These are phyloP conservation scores for Hycleus cichorii DNA, from an alignment of 1,140 invertebrate species.

Conservation along the genomic window DNA sequence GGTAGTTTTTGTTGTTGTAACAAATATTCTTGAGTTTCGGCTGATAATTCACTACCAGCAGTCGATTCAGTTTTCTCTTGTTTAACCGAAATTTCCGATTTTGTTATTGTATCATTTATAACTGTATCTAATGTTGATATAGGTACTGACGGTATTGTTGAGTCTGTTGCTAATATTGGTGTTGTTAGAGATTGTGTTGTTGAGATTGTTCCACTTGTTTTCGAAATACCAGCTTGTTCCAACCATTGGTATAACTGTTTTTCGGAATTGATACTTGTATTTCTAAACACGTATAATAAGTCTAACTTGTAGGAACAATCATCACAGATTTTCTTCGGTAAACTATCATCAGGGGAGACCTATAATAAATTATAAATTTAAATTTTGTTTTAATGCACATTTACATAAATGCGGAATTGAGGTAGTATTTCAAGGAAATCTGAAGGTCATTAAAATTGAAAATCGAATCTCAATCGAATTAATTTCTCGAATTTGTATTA, in stretches of 20 bases:
- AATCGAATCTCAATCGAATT: no score
- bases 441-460: background rate
- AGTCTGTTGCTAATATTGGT: no score
- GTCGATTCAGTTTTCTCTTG: slow-evolving; percentile 26
- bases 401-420: background rate
- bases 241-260: slow-evolving; percentile 51
- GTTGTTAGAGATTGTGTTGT: no score
- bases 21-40: slow-evolving; percentile 26
- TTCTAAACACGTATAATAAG: slow-evolving; percentile 53
- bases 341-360: slow-evolving; percentile 49
- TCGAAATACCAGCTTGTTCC: slow-evolving; percentile 37
- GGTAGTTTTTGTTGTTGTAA: slow-evolving; percentile 27
- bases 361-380: slow-evolving; percentile 32
- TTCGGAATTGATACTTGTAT: slow-evolving; percentile 49
- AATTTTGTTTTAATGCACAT: background rate
- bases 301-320: slow-evolving; percentile 54
- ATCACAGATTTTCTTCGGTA: slow-evolving; percentile 56
- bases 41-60: slow-evolving; percentile 16
- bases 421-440: background rate
- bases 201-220: no score
- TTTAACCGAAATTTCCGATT: slow-evolving; percentile 28
- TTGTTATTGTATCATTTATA: background rate
- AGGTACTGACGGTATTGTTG: no score
- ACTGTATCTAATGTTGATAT: background rate
- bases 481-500: no score